Conservation (phyloP, 2,113 vertebrate species). For the Hystrix brachyura region DNA sequence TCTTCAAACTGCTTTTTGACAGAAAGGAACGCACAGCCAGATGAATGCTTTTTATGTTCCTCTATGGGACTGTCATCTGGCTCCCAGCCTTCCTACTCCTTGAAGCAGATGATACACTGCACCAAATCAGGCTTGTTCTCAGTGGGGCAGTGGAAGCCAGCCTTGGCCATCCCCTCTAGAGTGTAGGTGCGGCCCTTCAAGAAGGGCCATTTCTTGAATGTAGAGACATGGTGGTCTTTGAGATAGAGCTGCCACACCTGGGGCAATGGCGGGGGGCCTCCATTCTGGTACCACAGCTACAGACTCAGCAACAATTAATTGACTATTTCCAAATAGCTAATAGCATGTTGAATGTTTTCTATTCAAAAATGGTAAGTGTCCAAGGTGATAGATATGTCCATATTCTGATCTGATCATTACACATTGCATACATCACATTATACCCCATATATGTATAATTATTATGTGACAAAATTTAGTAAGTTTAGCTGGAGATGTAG, state of each 20-base stretch:
- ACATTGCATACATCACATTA: background rate
- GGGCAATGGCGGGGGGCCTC: background rate
- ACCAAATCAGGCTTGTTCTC: constrained; percentile 95
- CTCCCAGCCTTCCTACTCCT: constrained; percentile 97
- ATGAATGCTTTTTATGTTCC: constrained; percentile 93
- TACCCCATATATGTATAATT: background rate
- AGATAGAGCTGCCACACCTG: constrained; percentile 88
- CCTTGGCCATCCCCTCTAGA: constrained; percentile 93
- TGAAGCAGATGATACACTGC: constrained; percentile 96
- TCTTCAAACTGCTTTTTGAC: constrained; percentile 91
- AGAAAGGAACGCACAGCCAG: constrained; percentile 91
- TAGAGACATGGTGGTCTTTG: constrained; percentile 90
- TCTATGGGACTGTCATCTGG: constrained; percentile 93
- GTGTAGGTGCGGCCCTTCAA: constrained; percentile 94
- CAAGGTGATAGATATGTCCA: background rate
- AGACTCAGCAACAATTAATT: background rate
- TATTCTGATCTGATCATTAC: background rate
- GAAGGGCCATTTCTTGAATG: constrained; percentile 94
- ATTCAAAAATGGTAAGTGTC: background rate
- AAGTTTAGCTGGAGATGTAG: background rate
- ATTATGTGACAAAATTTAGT: background rate
- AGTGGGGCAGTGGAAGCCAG: constrained; percentile 94
- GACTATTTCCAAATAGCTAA: background rate
- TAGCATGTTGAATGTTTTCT: background rate
- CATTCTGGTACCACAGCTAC: background rate